These are phyloP conservation scores for Bombyx huttoni DNA, from an alignment of 2,888 invertebrate genomes.

Conservation along the genomic window DNA sequence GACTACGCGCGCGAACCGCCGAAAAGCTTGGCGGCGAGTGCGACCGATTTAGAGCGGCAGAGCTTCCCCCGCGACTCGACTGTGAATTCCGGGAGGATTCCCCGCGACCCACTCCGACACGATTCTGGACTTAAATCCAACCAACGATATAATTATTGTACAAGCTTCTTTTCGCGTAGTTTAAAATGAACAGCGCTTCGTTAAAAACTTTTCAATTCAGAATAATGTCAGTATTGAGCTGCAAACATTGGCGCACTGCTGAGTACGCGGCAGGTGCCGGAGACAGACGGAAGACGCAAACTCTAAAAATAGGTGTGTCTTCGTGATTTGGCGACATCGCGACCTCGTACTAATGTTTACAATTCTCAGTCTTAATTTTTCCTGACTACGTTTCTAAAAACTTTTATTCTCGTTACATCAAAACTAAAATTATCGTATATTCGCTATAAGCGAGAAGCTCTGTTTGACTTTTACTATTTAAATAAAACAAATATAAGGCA, in stretches of 20 bases:
- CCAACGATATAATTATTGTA: constrained; percentile 40
- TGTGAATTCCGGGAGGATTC: constrained; percentile 65
- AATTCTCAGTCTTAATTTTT: constrained; percentile 27
- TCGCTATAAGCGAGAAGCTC: too few relatives aligned
- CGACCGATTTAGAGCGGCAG: constrained; percentile 59
- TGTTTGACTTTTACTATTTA: too few relatives aligned
- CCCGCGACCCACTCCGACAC: constrained; percentile 56
- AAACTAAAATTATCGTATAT: neutral
- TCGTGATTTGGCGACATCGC: constrained; percentile 57
- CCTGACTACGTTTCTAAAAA: neutral
- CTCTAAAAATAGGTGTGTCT: constrained; percentile 55
- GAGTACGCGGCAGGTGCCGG: constrained; percentile 46
- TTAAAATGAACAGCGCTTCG: constrained; percentile 18
- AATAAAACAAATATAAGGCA: too few relatives aligned
- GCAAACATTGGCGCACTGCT: constrained; percentile 22
- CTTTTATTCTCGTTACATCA: neutral
- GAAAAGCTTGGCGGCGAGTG: constrained; percentile 58
- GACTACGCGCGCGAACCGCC: constrained; percentile 44
- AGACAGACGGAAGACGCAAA: constrained; percentile 63
- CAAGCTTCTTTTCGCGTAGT: constrained; percentile 25
- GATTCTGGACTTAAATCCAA: constrained; percentile 44
- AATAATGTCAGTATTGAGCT: constrained; percentile 11
- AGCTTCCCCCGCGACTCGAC: constrained; percentile 52
- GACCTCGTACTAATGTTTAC: constrained; percentile 64
- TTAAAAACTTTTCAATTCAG: constrained; percentile 1